phyloP scores from a whole-genome alignment of 1,140 invertebrate species.

The Panagrolaimus sp. region DNA sequence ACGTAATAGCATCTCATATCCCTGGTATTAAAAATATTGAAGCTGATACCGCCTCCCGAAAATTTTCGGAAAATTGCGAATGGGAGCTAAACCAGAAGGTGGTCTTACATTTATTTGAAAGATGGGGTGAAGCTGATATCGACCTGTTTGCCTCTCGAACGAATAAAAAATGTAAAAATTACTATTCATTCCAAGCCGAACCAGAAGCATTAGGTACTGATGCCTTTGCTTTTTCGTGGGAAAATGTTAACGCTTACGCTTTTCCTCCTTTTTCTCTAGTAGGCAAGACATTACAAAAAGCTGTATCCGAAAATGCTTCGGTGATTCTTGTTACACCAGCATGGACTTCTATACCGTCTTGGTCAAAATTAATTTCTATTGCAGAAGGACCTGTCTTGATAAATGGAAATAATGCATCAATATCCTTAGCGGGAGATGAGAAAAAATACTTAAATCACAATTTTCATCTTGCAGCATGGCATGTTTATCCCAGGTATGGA shows the following conservation, averaged over 20 bases:
- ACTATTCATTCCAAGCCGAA: background rate
- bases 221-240: background rate
- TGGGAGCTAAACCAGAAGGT: background rate
- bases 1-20: slow-evolving; percentile 4
- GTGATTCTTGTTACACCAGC: background rate
- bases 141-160: background rate
- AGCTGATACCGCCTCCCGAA: background rate
- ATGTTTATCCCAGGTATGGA: background rate
- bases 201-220: background rate
- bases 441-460: no score
- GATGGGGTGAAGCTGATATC: background rate
- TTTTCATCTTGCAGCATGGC: background rate
- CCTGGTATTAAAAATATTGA: background rate
- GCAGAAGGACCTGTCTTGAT: background rate
- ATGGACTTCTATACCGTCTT: background rate
- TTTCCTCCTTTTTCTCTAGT: background rate
- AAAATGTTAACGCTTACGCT: background rate
- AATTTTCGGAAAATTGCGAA: background rate
- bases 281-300: background rate
- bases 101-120: background rate
- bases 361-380: background rate
- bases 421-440: no score
- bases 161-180: background rate
- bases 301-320: background rate
- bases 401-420: background rate